phyloP scores from a whole-genome alignment of 2,113 vertebrate species.

The Chlamydotis undulata region DNA sequence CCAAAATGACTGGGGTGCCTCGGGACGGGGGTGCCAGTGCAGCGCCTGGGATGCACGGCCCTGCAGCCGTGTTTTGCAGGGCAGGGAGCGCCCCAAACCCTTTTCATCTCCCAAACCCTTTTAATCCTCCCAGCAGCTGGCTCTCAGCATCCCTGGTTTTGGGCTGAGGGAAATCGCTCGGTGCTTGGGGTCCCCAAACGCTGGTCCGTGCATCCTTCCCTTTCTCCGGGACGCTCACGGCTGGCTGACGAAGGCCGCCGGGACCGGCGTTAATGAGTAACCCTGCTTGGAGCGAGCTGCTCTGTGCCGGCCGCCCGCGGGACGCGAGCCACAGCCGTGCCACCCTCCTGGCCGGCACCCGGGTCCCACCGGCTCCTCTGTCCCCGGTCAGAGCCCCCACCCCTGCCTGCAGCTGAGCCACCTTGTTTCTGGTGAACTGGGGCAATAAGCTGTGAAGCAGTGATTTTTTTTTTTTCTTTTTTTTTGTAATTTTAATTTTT shows the following conservation, averaged over 20 bases:
- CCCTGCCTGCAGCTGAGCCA: background rate
- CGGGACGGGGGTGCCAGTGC: accelerated
- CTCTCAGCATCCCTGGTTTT: background rate
- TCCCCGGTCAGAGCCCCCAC: background rate
- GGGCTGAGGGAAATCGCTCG: accelerated
- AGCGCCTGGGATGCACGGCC: background rate
- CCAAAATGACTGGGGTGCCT: accelerated
- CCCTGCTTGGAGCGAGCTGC: background rate
- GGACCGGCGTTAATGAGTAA: background rate
- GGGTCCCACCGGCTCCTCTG: background rate
- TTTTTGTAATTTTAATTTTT: background rate
- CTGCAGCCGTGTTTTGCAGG: accelerated
- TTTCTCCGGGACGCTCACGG: accelerated
- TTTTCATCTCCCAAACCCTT: background rate
- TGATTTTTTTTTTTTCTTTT: background rate
- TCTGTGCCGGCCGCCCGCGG: accelerated
- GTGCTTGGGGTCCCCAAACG: background rate
- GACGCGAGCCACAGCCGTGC: background rate
- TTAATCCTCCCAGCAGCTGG: background rate
- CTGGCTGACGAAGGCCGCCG: background rate
- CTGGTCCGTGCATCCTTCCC: accelerated
- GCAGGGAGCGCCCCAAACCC: background rate
- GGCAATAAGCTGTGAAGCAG: background rate
- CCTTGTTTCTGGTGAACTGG: background rate
- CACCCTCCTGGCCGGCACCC: background rate